Evolutionary conservation across 2,113 vertebrate genomes (phyloP), one percentile per base, ranked within the genome.

Genomic region (Scortum barcoo): DNA sequence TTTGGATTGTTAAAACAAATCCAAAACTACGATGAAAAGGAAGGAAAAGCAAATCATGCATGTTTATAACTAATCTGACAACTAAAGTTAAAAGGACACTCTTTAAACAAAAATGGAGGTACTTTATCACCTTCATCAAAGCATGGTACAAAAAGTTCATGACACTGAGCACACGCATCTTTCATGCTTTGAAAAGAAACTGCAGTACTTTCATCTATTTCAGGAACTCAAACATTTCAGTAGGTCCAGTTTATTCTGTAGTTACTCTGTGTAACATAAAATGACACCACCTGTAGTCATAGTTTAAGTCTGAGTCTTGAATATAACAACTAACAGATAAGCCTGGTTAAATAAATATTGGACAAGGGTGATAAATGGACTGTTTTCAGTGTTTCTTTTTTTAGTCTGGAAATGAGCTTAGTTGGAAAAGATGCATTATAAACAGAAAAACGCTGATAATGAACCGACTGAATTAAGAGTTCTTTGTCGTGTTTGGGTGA

Each of bases 141-240:
- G 36, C 50, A 6, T 46, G 13, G n/a, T 3, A 30, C 17, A 38
- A 48, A 50, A 69, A 19, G 5, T 46, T 14, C 26, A 8, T 1
- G 24, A 24, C 8, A 60, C 20, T 13, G 42, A 76, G 24, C 17
- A 24, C 50, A 26, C 22, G 36, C 5, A 56, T 46, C 16, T 73
- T 54, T 78, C 73, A 51, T 46, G 30, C 73, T 70, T 36, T 51
- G 17, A 42, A 60, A 72, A 77, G 30, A 54, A 72, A 77, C 56
- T 22, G 51, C 63, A 40, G 28, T 22, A 5, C 33, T 77, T 75
- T 60, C 28, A 46, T 84, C 75, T 76, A 36, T 88, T 74, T 50
- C 56, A 48, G 36, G 40, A 78, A 51, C 50, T 28, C 7, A 50
- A 80, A 78, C 66, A 72, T 67, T 40, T 79, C 36, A 44, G 16